These are phyloP conservation scores for Numenius arquata DNA, from an alignment of 2,113 vertebrate genomes.

Conservation along the genomic window DNA sequence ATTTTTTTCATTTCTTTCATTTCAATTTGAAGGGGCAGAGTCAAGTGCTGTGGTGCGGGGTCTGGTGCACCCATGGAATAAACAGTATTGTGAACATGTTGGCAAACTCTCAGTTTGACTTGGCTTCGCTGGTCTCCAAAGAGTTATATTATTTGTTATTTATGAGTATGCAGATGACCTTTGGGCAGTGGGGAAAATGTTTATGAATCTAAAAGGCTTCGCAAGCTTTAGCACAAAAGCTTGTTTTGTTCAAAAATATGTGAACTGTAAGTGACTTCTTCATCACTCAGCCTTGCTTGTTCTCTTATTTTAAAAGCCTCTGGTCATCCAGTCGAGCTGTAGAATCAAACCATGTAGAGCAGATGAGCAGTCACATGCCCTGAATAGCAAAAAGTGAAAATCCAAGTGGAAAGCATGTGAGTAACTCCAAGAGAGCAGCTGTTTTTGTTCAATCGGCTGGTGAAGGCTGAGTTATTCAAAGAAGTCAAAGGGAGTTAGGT, in stretches of 20 bases:
- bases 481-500: slow-evolving; percentile 3
- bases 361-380: not conserved
- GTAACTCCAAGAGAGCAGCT: not conserved
- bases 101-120: slow-evolving; percentile 50
- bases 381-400: not conserved
- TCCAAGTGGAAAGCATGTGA: not conserved
- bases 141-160: slow-evolving; percentile 57
- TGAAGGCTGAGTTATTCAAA: slow-evolving; percentile 4
- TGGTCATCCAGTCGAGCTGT: not conserved
- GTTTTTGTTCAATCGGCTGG: not conserved
- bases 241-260: slow-evolving; percentile 36
- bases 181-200: slow-evolving; percentile 43
- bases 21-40: slow-evolving; percentile 7
- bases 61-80: slow-evolving; percentile 31
- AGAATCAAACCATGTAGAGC: not conserved
- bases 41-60: slow-evolving; percentile 14
- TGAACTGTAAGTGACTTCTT: slow-evolving; percentile 54
- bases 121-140: slow-evolving; percentile 31
- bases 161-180: slow-evolving; percentile 54
- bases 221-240: slow-evolving; percentile 20
- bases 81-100: slow-evolving; percentile 41
- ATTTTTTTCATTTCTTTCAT: not conserved
- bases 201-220: slow-evolving; percentile 52
- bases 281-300: not conserved
- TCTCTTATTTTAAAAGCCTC: slow-evolving; percentile 9